A percentile compares a stretch with the other conserved stretches of the same genome.
phyloP scores from a whole-genome alignment of 2,888 invertebrate genomes.

The Synanthedon tipuliformis region DNA sequence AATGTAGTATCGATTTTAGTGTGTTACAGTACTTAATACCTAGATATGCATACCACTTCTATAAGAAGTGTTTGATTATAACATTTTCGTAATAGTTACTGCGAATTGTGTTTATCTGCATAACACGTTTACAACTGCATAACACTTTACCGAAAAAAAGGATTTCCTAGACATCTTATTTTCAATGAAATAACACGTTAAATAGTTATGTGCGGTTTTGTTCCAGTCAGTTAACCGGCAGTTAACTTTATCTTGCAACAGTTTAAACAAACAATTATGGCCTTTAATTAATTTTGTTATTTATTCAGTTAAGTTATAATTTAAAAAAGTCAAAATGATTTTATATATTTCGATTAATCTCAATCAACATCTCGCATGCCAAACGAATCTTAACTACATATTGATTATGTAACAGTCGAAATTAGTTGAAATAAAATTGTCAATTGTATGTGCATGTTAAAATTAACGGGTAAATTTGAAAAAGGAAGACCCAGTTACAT shows the following conservation, averaged over 20 bases:
- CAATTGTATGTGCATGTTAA: neutral
- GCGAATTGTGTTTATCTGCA: neutral
- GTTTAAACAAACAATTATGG: neutral
- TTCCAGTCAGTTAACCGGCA: neutral
- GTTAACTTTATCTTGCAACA: neutral
- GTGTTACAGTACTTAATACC: too few species aligned
- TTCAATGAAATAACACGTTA: neutral
- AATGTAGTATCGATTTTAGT: neutral
- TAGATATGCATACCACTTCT: too few species aligned
- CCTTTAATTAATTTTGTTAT: neutral
- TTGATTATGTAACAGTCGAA: too few species aligned
- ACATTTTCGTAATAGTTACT: too few species aligned
- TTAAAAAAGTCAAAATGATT: too few species aligned
- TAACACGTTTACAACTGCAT: neutral
- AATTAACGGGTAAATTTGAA: neutral
- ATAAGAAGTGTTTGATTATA: too few species aligned
- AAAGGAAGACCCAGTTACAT: slow-evolving; percentile 3
- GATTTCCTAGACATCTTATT: neutral
- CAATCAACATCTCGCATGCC: too few species aligned
- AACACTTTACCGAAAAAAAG: neutral
- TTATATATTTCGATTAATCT: too few species aligned
- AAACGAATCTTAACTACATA: too few species aligned
- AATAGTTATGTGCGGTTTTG: neutral
- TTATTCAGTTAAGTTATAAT: too few species aligned
- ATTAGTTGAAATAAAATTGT: too few species aligned